Base-by-base conservation (phyloP, 1,140 invertebrate genomes). In the Heliconius melpomene region DNA sequence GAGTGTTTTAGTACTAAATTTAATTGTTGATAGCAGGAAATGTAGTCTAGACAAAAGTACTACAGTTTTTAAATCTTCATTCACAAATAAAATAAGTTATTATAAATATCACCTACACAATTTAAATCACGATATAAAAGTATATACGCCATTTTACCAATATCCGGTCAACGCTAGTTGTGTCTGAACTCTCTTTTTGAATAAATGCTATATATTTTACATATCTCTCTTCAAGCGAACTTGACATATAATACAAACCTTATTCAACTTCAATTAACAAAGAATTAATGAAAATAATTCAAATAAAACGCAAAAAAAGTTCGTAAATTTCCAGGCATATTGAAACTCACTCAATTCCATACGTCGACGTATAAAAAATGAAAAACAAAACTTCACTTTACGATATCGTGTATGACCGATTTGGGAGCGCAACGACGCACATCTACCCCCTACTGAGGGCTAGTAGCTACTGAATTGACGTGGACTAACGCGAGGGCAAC, bases 391-490 rank as follows among this genome's bases (percentile, higher is more conserved):
- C 82, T 80, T 75, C 73, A 76, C 29, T 66, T 73, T 73, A 66
- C 72, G 79, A 74, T 50, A 75, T 57, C 50, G 74, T 78, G 13
- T 66, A 66, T 29, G 71, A 40, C 57, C 79, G 79, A 38, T 40
- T 57, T 23, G 23, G 75, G 72, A 75, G 57, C 66, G 70, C 32
- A 54, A 60, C 71, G 79, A 74, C 80, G 83, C 87, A 85, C 90
- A 83, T 87, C 89, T 89, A 85, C 84, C 91, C 91, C 88, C 76
- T 73, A 76, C 82, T 80, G 82, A 88, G 88, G 89, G 87, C 87
- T 85, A 80, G 80, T 78, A 88, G 88, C 87, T 88, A 93, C 92
- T 93, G 89, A 89, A 88, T 84, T 85, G 85, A 83, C 83, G 85
- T 82, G 82, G 81, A 87, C 84, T 82, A 81, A 83, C 83, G 82